Conservation (phyloP, 64 coral and sea anemone genomes). For the Acropora yongei region DNA sequence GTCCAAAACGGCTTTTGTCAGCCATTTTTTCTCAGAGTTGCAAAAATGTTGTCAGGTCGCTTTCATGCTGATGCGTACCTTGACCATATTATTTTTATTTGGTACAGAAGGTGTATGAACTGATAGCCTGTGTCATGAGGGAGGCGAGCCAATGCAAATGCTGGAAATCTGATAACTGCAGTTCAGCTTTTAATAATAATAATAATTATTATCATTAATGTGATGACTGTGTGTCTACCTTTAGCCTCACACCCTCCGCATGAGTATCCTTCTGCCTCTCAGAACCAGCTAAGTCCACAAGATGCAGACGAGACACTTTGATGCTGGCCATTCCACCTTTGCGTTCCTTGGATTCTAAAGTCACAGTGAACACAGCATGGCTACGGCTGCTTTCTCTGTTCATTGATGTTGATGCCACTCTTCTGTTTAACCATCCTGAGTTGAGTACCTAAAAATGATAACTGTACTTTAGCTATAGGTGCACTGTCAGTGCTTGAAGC, state of each 20-base stretch:
- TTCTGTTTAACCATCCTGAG: conserved; percentile 96
- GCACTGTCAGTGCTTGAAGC: too few species aligned
- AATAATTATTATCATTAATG: too few species aligned
- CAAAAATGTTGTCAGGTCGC: too few species aligned
- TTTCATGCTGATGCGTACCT: too few species aligned
- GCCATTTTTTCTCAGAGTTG: too few species aligned
- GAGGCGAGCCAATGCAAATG: too few species aligned
- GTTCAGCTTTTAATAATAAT: too few species aligned
- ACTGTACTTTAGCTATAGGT: neutral
- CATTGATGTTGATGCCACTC: conserved; percentile 97
- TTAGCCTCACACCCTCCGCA: conserved; percentile 89
- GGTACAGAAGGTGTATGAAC: too few species aligned
- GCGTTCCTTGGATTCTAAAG: conserved; percentile 95
- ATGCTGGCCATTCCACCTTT: conserved; percentile 94
- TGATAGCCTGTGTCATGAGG: too few species aligned
- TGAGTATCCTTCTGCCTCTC: conserved; percentile 98
- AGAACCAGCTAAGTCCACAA: conserved; percentile 97
- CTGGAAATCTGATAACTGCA: too few species aligned
- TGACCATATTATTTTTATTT: too few species aligned
- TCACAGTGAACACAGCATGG: conserved; percentile 97
- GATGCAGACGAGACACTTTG: conserved; percentile 91
- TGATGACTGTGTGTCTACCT: conserved; percentile 44
- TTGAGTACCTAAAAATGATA: conserved; percentile 81
- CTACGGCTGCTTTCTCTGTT: conserved; percentile 98
- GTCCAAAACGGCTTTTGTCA: too few species aligned